Conservation (phyloP, 64 coral and sea anemone genomes). For the Dendrophyllia cribrosa region DNA sequence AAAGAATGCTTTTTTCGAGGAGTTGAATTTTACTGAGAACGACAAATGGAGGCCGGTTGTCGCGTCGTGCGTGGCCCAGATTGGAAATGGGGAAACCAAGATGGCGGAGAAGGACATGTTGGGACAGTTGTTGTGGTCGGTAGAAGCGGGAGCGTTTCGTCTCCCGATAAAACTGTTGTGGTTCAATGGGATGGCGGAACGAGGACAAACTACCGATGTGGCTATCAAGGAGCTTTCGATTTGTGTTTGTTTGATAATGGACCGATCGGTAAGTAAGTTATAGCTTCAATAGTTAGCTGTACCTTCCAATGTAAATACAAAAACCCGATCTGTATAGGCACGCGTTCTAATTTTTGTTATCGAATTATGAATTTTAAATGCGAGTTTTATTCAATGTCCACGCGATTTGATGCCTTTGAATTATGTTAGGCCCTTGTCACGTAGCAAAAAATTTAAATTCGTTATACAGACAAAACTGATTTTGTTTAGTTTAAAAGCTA, state of each 20-base stretch:
- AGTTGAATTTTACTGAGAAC: neutral
- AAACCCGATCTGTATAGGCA: neutral
- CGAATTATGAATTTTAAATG: neutral
- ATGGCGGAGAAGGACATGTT: conserved; percentile 94
- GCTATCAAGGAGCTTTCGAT: conserved; percentile 86
- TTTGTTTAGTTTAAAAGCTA: no score
- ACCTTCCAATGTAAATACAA: no score
- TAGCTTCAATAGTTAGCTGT: neutral
- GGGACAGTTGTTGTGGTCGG: conserved; percentile 95
- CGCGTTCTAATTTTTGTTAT: neutral
- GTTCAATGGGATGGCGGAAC: conserved; percentile 96
- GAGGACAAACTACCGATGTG: conserved; percentile 97
- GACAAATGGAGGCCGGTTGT: conserved; percentile 79
- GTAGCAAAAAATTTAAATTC: no score
- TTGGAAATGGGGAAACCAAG: conserved; percentile 97
- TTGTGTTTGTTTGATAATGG: conserved; percentile 84
- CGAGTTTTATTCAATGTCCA: no score
- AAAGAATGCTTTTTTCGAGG: neutral
- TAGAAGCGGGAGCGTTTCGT: conserved; percentile 71
- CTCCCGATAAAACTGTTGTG: conserved; percentile 96
- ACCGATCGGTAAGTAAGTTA: conserved; percentile 69
- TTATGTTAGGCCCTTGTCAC: no score
- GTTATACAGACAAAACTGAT: no score
- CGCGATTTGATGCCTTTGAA: neutral
- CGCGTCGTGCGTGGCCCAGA: conserved; percentile 91